Evolutionary conservation across 2,888 invertebrate genomes (phyloP), one percentile per base, ranked within the genome.

Genomic region (Platerodrilus igneus): DNA sequence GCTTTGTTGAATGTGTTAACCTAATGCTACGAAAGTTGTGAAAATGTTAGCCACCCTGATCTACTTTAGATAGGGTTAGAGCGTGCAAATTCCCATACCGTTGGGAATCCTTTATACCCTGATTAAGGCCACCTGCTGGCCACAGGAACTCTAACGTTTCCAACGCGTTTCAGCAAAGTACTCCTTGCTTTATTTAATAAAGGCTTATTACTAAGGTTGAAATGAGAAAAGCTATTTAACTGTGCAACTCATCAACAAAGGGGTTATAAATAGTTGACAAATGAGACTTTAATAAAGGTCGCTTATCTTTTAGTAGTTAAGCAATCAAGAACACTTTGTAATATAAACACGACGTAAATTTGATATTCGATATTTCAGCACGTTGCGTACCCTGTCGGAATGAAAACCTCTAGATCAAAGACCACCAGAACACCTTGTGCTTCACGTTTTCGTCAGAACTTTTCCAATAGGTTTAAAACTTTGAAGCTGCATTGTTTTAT

Each of bases 41-140:
- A 45, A 40, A 44, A 37, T 45, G 41, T 48, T 47, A 48, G 41
- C 50, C 43, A 27, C 45, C 34, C 36, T 47, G 51, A 51, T 51
- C 45, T 51, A 48, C 47, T 51, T 51, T 51, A 45, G 44, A 47
- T 40, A 44, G 40, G 48, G 51, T 48, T 51, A 41, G 46, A 45
- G 42, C 44, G 51, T 51, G 51, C 51, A 51, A 51, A 51, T 51
- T 51, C 51, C 45, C 40, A 43, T 39, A 41, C 42, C 49, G 42
- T 45, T 40, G 42, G 45, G n/a, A 49, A 45, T 47, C 47, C 42
- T 43, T 43, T 45, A 45, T 49, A 47, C 45, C 47, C 47, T 47
- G 47, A 49, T 49, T 49, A 49, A 43, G 40, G 45, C 42, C 47
- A 41, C 38, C 43, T 43, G 42, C 43, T 40, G 45, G 43, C 43